These are phyloP conservation scores for Atherix ibis DNA, from an alignment of 2,888 invertebrate species.

Conservation along the genomic window DNA sequence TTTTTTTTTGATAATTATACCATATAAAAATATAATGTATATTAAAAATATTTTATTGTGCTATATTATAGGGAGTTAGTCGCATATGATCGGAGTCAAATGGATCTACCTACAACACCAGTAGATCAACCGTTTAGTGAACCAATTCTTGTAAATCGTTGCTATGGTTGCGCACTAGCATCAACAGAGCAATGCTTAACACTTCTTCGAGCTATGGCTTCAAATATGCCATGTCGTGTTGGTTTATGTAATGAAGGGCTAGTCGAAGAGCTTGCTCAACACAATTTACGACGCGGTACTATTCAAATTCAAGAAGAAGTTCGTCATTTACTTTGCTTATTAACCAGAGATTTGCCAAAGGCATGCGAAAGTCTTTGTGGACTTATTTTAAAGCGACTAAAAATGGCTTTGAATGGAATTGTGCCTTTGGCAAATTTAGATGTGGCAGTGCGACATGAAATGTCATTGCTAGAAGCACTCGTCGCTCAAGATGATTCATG, in stretches of 20 bases:
- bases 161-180: conserved; percentile 78
- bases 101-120: conserved; percentile 35
- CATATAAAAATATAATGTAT: background rate
- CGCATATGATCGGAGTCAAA: conserved; percentile 74
- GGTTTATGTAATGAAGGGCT: conserved; percentile 70
- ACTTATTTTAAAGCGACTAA: conserved; percentile 67
- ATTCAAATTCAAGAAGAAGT: conserved; percentile 79
- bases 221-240: conserved; percentile 56
- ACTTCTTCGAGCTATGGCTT: conserved; percentile 73
- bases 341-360: conserved; percentile 75
- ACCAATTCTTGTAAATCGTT: conserved; percentile 39
- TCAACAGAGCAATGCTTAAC: conserved; percentile 91
- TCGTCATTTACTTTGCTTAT: conserved; percentile 68
- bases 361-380: conserved; percentile 45
- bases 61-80: conserved; percentile 74
- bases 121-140: conserved; percentile 18
- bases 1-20: background rate
- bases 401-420: conserved; percentile 60
- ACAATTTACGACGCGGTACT: conserved; percentile 76
- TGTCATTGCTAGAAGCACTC: conserved; percentile 70
- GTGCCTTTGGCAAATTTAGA: conserved; percentile 58
- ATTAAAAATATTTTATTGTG: too few species aligned
- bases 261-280: conserved; percentile 76
- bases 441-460: conserved; percentile 72
- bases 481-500: conserved; percentile 87